Conservation (phyloP, 2,888 invertebrate genomes). For the Synanthedon andrenaeformis region DNA sequence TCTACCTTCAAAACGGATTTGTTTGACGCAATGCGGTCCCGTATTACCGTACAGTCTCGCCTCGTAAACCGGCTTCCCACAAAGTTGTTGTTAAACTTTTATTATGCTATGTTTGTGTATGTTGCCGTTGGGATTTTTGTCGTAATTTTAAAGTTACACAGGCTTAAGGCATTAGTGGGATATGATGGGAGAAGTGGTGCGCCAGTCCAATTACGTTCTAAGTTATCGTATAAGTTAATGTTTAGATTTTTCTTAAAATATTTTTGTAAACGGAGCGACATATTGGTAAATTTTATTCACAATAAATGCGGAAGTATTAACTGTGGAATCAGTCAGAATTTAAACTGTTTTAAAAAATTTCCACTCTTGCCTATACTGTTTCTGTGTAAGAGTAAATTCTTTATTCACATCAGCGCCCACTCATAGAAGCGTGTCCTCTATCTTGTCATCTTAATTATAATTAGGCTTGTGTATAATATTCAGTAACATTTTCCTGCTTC, state of each 20-base stretch:
- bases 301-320: no score
- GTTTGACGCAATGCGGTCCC: background rate
- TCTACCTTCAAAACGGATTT: background rate
- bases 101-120: slow-evolving; percentile 24
- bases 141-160: slow-evolving; percentile 24
- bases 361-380: no score
- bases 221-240: background rate
- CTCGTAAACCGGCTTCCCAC: slow-evolving; percentile 20
- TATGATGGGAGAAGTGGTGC: slow-evolving; percentile 7
- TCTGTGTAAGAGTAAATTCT: no score
- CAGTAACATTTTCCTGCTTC: no score
- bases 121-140: slow-evolving; percentile 18
- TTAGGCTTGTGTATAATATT: no score
- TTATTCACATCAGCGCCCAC: no score
- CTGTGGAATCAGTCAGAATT: no score
- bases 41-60: slow-evolving; percentile 9
- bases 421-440: no score
- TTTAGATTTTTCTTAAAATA: background rate
- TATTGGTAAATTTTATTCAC: no score
- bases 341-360: no score
- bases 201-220: background rate
- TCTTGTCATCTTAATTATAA: no score
- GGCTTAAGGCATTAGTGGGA: slow-evolving; percentile 18
- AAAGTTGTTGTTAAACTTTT: slow-evolving; percentile 30
- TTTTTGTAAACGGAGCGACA: no score